These are phyloP conservation scores for Drosophila bipectinata DNA, from an alignment of 1,140 invertebrate genomes.

Conservation along the genomic window DNA sequence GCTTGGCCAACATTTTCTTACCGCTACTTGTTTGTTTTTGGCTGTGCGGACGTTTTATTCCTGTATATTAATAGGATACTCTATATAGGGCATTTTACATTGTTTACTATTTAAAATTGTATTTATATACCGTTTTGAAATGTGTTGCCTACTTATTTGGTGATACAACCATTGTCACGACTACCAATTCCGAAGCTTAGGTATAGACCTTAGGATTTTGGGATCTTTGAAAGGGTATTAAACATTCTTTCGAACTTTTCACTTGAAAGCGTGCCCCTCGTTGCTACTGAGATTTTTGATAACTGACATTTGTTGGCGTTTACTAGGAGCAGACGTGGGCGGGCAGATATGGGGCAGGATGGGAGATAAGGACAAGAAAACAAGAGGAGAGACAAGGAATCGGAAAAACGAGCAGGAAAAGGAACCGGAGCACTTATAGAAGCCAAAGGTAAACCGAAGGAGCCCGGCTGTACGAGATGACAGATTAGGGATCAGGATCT, in stretches of 20 bases:
- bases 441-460: conserved; percentile 30
- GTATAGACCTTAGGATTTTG: background rate
- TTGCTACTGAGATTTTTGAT: conserved; percentile 64
- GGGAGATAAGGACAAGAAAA: background rate
- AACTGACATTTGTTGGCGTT: conserved; percentile 71
- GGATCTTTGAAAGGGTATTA: conserved; percentile 10
- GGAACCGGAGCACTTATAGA: conserved; percentile 13
- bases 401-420: background rate
- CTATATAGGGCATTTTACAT: background rate
- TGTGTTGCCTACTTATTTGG: background rate
- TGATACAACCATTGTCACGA: too few species aligned
- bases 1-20: conserved; percentile 69
- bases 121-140: background rate
- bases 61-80: background rate
- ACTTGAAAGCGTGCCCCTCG: conserved; percentile 13
- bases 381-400: background rate
- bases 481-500: conserved; percentile 25
- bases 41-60: conserved; percentile 2
- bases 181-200: too few species aligned
- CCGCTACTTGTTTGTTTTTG: conserved; percentile 71
- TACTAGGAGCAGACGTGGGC: conserved; percentile 5
- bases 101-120: too few species aligned
- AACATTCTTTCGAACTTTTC: background rate
- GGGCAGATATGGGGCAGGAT: background rate
- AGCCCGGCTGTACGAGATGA: conserved; percentile 20